Evolutionary conservation across 2,888 invertebrate genomes (phyloP).

Genomic region (Meghimatium bilineatum): DNA sequence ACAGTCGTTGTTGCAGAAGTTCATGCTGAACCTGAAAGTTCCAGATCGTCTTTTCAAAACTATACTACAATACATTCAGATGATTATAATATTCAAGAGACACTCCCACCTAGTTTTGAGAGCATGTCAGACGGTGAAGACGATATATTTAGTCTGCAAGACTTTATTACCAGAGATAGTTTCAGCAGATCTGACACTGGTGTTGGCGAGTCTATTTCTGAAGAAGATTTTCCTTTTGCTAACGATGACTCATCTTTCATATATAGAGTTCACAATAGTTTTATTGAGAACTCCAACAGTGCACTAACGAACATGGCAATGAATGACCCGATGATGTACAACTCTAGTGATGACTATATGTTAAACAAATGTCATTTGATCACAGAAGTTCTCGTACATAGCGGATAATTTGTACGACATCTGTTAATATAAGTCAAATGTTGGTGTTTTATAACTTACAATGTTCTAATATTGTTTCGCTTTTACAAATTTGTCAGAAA

Average conservation of each 20-base stretch:
- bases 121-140: background rate
- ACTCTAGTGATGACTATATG: background rate
- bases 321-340: background rate
- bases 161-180: background rate
- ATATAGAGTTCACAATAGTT: background rate
- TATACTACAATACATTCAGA: too few relatives aligned
- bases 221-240: slow-evolving; percentile 5
- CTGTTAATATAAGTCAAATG: too few relatives aligned
- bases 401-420: background rate
- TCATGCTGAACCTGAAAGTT: background rate
- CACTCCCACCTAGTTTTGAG: too few relatives aligned
- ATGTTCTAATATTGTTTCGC: too few relatives aligned
- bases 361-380: background rate
- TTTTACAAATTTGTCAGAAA: too few relatives aligned
- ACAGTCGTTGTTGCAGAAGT: slow-evolving; percentile 6
- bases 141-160: background rate
- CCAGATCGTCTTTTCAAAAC: background rate
- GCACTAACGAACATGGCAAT: background rate
- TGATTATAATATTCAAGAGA: background rate
- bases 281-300: background rate
- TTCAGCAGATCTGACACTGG: slow-evolving; percentile 12
- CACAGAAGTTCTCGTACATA: slow-evolving; percentile 14
- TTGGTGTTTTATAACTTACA: too few relatives aligned
- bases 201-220: slow-evolving; percentile 6
- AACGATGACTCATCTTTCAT: background rate